Base-by-base conservation (phyloP, 2,797 vertebrate species). In the Miichthys miiuy region DNA sequence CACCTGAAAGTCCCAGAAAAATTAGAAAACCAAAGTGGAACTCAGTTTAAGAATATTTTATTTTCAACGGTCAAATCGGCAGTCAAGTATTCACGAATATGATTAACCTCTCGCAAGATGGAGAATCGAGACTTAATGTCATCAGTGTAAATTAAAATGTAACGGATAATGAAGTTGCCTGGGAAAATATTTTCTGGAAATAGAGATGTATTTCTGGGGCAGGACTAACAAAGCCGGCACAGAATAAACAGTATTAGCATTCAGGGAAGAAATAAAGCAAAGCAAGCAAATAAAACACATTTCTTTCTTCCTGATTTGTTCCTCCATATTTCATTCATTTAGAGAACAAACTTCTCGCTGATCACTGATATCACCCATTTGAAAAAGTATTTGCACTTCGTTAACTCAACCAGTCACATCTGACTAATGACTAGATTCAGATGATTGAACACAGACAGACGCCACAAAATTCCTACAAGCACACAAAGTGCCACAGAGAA, bases 141-240 rank as follows among this genome's bases (percentile, higher is more conserved):
- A 47, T 47, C 25, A 66, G 68, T 75, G 10, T 73, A 51, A 71
- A 68, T 71, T 54, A 20, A 80, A 77, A 8, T 48, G 48, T 56
- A 51, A 75, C 14, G 61, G 60, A 77, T 75, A 68, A 80, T 27
- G 69, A 21, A 68, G 21, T 46, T 27, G 18, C 18, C 27, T 27
- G 1, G 38, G 20, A 68, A 78, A 64, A 78, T 48, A 82, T 72
- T 82, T 66, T 75, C 55, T 64, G 7, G 57, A 72, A 79, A 79
- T 69, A 63, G 57, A 82, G 63, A 6, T 10, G 34, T 7, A 48
- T 69, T 65, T 80, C 46, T 55, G 30, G 27, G 4, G 20, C 55
- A 65, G 52, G 74, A 55, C 18, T 44, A 56, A 75, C 20, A 54
- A 48, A 65, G 54, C n/a, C 0, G n/a, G 66, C 68, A 46, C 3